Conservation (phyloP, 2,888 invertebrate species). For the Aporophyla lueneburgensis region DNA sequence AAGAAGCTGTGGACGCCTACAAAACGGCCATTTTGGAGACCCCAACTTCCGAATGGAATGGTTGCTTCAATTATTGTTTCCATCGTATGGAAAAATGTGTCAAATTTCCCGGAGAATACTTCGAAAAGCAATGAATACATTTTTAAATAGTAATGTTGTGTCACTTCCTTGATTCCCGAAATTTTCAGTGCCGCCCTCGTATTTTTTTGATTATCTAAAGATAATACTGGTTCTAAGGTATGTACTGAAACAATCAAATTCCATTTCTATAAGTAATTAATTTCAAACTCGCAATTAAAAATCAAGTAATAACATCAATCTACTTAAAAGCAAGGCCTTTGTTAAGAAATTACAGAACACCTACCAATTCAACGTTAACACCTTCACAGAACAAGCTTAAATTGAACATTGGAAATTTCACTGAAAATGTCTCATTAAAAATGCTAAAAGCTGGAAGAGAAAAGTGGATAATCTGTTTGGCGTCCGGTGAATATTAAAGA, state of each 20-base stretch:
- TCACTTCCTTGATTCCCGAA: no score
- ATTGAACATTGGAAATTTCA: slow-evolving; percentile 78
- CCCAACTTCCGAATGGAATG: no score
- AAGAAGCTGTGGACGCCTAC: no score
- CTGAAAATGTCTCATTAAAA: slow-evolving; percentile 84
- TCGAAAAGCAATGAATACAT: no score
- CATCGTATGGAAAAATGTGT: no score
- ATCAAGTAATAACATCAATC: slow-evolving; percentile 28
- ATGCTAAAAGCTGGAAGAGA: slow-evolving; percentile 84
- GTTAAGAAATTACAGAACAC: slow-evolving; percentile 57
- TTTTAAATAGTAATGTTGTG: no score
- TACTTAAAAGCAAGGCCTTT: slow-evolving; percentile 41
- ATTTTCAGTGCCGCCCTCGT: no score
- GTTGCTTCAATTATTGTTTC: no score
- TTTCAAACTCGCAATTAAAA: not conserved
- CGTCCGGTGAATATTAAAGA: slow-evolving; percentile 86
- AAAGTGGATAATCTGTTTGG: slow-evolving; percentile 88
- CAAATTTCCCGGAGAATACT: no score
- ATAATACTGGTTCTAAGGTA: not conserved
- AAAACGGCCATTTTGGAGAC: no score
- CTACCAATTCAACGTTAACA: slow-evolving; percentile 68
- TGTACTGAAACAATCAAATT: not conserved
- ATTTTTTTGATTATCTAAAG: not conserved
- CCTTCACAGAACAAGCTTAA: slow-evolving; percentile 68
- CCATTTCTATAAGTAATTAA: not conserved